Conservation (phyloP, 2,113 vertebrate genomes). For the Calonectris borealis region DNA sequence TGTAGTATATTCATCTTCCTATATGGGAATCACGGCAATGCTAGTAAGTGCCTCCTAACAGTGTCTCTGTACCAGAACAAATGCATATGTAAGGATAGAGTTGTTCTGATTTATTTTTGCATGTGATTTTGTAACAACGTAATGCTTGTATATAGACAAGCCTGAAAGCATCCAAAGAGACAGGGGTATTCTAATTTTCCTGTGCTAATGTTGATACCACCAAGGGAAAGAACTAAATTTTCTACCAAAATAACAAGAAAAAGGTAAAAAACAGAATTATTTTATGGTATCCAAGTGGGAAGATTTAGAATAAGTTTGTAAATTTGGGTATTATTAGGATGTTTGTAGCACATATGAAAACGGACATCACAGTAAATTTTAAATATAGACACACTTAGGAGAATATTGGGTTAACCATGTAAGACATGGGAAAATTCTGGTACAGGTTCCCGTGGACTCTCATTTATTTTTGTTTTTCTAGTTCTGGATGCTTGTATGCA, state of each 20-base stretch:
- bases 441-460: not conserved
- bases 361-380: not conserved
- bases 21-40: fast-evolving
- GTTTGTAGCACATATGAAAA: not conserved
- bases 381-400: not conserved
- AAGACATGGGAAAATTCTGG: not conserved
- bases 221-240: not conserved
- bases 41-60: not conserved
- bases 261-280: not conserved
- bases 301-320: not conserved
- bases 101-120: not conserved
- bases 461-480: not conserved
- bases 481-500: not conserved
- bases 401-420: not conserved
- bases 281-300: not conserved
- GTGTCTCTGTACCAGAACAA: not conserved
- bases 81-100: not conserved
- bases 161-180: not conserved
- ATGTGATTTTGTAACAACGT: not conserved
- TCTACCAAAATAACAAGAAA: not conserved
- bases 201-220: not conserved
- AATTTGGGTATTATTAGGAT: not conserved
- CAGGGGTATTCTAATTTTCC: not conserved
- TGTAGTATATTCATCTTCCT: not conserved
- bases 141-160: not conserved